phyloP scores from a whole-genome alignment of 2,113 vertebrate species.

The Myotis davidii region DNA sequence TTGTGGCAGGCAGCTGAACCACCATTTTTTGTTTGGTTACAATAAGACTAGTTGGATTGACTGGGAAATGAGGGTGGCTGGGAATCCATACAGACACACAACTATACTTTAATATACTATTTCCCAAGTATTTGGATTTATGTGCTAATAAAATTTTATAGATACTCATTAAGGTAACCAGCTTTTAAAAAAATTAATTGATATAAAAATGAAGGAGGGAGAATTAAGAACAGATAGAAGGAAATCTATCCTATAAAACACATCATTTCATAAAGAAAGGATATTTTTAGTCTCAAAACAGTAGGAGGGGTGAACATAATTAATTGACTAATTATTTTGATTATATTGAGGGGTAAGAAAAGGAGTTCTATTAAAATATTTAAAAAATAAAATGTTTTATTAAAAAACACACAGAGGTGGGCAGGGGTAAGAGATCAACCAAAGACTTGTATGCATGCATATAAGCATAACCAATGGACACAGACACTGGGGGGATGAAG shows the following conservation, averaged over 20 bases:
- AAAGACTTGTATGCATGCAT: too few species aligned
- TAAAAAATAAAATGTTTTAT: not conserved
- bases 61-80: not conserved
- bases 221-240: not conserved
- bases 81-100: not conserved
- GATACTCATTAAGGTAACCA: not conserved
- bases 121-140: slow-evolving; percentile 3
- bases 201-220: not conserved
- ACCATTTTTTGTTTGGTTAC: too few species aligned
- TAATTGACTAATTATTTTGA: not conserved
- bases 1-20: too few species aligned
- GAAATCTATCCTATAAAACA: not conserved
- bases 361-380: not conserved
- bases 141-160: slow-evolving; percentile 18
- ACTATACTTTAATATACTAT: slow-evolving; percentile 18
- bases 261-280: not conserved
- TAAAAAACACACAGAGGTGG: not conserved
- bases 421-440: too few species aligned
- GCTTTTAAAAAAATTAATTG: not conserved
- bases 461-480: too few species aligned
- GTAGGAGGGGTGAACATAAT: not conserved
- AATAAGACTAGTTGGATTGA: not conserved
- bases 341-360: not conserved
- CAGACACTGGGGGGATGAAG: too few species aligned
- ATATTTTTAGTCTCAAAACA: slow-evolving; percentile 15